Base-by-base conservation (phyloP, 2,797 vertebrate species). In the Scolopax rusticola region DNA sequence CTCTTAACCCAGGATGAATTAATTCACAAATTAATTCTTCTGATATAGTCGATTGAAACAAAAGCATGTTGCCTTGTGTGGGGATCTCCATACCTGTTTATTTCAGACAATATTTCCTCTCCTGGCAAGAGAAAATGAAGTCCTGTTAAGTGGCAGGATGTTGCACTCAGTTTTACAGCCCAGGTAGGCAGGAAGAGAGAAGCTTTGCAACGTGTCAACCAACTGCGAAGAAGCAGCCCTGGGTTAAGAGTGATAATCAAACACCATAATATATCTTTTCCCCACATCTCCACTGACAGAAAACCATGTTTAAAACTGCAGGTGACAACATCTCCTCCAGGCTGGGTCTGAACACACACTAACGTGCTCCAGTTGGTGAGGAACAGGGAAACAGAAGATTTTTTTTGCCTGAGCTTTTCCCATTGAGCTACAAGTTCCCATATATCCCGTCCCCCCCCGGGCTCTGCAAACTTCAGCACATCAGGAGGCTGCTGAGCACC, bases 21-120 rank as follows among this genome's bases (percentile, higher is more conserved):
- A 85, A 80, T 60, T 81, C 30, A 43, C 43, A 87, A 56, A 75
- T 45, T 48, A 75, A 85, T 89, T 92, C 17, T 33, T 84, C 79
- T 75, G 50, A 57, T 43, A 40, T 0, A 60, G 32, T 5, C 40
- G 38, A 75, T 2, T 30, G 54, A 86, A 94, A 91, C 9, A 76
- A 54, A 79, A 86, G 27, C 20, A 9, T 4, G 2, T 9, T 76
- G 56, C 41, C 36, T 61, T 48, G 4, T 45, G 9, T 27, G 20
- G 27, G 32, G 38, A 64, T 67, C 38, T 89, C 64, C 23, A 5
- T 8, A 59, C 1, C 5, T 41, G 84, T 76, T 54, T 53, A 53
- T 89, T 87, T 80, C 70, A 54, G 30, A 12, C 17, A 51, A 0
- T 24, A 54, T 67, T 64, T 68, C 16, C 41, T 83, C 48, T 43